phyloP scores from a whole-genome alignment of 1,140 invertebrate genomes.

The Acromyrmex echinatior region DNA sequence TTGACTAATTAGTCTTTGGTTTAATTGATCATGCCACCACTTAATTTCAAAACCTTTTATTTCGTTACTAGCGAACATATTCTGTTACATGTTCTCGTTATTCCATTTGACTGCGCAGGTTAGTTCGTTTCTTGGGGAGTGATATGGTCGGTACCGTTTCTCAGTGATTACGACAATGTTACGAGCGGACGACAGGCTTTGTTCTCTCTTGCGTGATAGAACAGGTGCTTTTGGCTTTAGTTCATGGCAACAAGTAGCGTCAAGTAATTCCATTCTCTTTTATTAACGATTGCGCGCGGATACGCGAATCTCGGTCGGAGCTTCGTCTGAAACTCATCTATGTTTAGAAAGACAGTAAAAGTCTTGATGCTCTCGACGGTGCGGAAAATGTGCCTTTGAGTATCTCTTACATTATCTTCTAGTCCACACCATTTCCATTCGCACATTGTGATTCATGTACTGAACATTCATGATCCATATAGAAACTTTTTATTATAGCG shows the following conservation, averaged over 20 bases:
- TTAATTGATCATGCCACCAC: background rate
- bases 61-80: background rate
- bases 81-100: background rate
- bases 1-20: background rate
- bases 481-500: background rate
- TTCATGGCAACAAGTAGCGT: constrained; percentile 64
- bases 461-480: background rate
- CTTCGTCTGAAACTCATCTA: constrained; percentile 39
- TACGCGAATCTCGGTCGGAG: constrained; percentile 21
- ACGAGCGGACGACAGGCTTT: constrained; percentile 57
- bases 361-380: background rate
- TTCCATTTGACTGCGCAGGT: background rate
- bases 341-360: constrained; percentile 19
- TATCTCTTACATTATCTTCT: background rate
- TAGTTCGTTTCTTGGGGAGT: background rate
- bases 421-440: background rate
- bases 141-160: background rate
- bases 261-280: constrained; percentile 56
- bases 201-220: constrained; percentile 59
- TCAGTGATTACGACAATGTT: constrained; percentile 65
- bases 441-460: background rate
- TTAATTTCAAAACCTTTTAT: background rate
- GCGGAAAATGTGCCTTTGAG: background rate
- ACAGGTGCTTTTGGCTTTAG: constrained; percentile 59
- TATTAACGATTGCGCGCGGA: constrained; percentile 58